These are phyloP conservation scores for Ibidorhyncha struthersii DNA, from an alignment of 2,113 vertebrate species.

Conservation along the genomic window DNA sequence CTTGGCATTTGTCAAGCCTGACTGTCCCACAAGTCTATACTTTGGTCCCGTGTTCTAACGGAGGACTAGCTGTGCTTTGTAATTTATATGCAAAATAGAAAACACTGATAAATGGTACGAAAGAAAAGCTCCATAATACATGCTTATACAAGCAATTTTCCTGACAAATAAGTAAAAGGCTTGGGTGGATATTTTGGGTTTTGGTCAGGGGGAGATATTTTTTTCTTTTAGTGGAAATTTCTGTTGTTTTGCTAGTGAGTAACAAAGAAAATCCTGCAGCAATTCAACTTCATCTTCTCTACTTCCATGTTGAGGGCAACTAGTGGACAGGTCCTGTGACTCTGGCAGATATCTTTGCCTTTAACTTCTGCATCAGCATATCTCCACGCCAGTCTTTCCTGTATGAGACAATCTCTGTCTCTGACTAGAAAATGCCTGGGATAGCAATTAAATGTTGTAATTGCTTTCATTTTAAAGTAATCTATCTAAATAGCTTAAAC, in stretches of 20 bases:
- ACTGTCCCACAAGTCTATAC: not conserved
- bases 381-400: not conserved
- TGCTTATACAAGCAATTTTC: not conserved
- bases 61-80: not conserved
- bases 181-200: not conserved
- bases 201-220: not conserved
- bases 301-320: not conserved
- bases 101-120: not conserved
- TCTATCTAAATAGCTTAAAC: not conserved
- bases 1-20: not conserved
- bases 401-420: not conserved
- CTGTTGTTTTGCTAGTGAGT: not conserved
- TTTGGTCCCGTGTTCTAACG: rapidly evolving
- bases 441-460: not conserved
- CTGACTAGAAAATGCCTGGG: not conserved
- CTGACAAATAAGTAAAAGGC: not conserved
- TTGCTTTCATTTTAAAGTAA: not conserved
- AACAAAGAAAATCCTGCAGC: not conserved
- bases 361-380: not conserved
- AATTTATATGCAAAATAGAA: not conserved
- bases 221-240: not conserved
- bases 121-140: not conserved
- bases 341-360: not conserved
- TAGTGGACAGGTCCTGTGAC: not conserved
- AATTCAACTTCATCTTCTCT: not conserved